phyloP scores from a whole-genome alignment of 2,113 vertebrate species.

The Pseudorasbora parva region DNA sequence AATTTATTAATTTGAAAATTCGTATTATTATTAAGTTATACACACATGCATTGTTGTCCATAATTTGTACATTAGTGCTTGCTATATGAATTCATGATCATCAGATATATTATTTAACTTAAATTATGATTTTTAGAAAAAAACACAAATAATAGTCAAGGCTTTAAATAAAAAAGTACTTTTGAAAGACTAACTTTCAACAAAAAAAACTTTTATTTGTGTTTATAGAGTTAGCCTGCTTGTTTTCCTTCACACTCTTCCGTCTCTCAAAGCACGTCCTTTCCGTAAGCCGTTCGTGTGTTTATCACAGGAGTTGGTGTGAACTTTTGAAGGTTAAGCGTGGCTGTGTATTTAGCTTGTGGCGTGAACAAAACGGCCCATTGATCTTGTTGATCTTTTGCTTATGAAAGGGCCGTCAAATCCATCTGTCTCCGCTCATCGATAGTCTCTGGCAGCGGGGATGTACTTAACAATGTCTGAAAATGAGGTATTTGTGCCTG shows the following conservation, averaged over 20 bases:
- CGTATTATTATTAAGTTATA: too few relatives aligned
- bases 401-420: constrained; percentile 59
- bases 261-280: background rate
- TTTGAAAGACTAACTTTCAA: background rate
- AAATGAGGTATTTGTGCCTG: constrained; percentile 55
- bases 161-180: background rate
- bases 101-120: background rate
- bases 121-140: background rate
- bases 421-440: constrained; percentile 54
- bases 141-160: too few relatives aligned
- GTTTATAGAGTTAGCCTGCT: background rate
- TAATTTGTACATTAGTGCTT: background rate
- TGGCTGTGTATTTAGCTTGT: constrained; percentile 49
- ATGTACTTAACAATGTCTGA: constrained; percentile 54
- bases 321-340: constrained; percentile 54
- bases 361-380: constrained; percentile 50
- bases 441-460: constrained; percentile 50
- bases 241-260: background rate
- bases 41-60: too few relatives aligned
- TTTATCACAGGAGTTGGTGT: constrained; percentile 30
- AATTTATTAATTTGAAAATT: too few relatives aligned
- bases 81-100: background rate
- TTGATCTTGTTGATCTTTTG: constrained; percentile 58
- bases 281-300: background rate
- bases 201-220: background rate